Evolutionary conservation across 2,113 vertebrate genomes (phyloP).

Genomic region (Mionectes macconnelli): DNA sequence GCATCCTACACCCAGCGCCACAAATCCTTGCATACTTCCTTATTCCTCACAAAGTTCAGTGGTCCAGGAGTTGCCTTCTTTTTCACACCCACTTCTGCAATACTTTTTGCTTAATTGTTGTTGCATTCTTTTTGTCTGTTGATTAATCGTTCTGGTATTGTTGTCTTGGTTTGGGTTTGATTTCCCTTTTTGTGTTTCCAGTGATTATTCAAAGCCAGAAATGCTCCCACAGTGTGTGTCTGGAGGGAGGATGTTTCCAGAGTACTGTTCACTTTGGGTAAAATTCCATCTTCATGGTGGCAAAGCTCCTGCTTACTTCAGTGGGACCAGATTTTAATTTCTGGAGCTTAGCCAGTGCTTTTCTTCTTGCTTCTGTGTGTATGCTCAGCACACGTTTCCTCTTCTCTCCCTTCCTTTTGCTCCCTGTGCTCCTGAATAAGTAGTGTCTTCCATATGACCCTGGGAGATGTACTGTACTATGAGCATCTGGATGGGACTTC

Average conservation of each 20-base stretch:
- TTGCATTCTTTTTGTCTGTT: neutral
- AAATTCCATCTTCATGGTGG: neutral
- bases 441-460: neutral
- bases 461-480: fast-evolving
- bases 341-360: neutral
- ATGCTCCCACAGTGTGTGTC: slow-evolving; percentile 30
- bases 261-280: neutral
- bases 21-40: neutral
- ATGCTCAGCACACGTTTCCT: neutral
- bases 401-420: neutral
- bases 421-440: neutral
- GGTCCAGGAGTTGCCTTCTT: neutral
- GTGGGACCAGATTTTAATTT: neutral
- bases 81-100: neutral
- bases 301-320: neutral
- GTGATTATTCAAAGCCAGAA: neutral
- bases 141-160: slow-evolving; percentile 21
- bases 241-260: slow-evolving; percentile 16
- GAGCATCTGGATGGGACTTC: neutral
- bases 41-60: neutral
- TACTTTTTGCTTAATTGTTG: neutral
- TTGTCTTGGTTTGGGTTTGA: slow-evolving; percentile 24
- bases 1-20: neutral
- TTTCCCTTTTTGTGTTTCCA: slow-evolving; percentile 14
- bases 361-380: neutral